These are phyloP conservation scores for Holacanthus passer DNA, from an alignment of 2,113 vertebrate species.

Conservation along the genomic window DNA sequence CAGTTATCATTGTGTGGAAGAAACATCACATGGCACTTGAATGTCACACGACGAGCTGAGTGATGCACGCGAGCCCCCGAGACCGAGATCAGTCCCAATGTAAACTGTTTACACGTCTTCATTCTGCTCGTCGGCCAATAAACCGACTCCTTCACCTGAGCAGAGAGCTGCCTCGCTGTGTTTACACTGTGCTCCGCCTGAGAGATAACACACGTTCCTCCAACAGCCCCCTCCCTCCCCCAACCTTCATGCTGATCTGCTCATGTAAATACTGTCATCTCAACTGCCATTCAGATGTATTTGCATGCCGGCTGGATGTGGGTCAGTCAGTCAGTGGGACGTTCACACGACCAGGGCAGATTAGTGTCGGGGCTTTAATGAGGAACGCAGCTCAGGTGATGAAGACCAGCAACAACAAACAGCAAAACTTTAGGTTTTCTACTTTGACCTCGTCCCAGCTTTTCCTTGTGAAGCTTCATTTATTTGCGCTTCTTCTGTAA, in stretches of 20 bases:
- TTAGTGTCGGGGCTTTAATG: neutral
- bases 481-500: neutral
- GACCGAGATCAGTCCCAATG: neutral
- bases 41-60: neutral
- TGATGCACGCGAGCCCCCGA: neutral
- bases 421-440: too few relatives aligned
- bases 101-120: conserved; percentile 20
- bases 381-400: neutral
- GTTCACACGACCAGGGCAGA: neutral
- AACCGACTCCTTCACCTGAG: conserved; percentile 7
- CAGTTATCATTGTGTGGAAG: too few relatives aligned
- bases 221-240: too few relatives aligned
- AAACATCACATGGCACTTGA: neutral
- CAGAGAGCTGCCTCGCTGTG: neutral
- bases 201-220: conserved; percentile 24
- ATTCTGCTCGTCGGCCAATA: neutral
- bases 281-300: conserved; percentile 66
- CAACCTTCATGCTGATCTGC: neutral
- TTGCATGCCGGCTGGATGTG: conserved; percentile 40
- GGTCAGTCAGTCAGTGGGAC: conserved; percentile 63
- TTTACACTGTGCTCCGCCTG: conserved; percentile 12
- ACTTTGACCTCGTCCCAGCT: neutral
- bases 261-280: conserved; percentile 59
- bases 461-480: neutral
- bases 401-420: too few relatives aligned